phyloP scores from a whole-genome alignment of 2,888 invertebrate species.

The Halictus quadricinctus region DNA sequence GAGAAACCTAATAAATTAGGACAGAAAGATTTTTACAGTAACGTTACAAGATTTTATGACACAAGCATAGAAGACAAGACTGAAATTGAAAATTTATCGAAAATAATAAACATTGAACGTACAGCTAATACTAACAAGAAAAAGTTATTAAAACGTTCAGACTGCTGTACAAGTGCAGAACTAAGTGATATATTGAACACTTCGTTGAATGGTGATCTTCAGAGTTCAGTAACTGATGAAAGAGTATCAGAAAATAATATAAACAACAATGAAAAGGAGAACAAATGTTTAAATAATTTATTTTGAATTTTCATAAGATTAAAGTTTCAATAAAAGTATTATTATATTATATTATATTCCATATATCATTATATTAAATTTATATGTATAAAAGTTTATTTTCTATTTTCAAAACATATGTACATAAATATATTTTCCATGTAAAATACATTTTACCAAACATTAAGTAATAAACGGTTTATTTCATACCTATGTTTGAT shows the following conservation, averaged over 20 bases:
- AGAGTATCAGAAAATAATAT: neutral
- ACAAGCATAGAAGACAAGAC: conserved; percentile 33
- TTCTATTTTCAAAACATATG: neutral
- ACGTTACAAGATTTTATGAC: neutral
- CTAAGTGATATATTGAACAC: conserved; percentile 3
- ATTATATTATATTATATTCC: neutral
- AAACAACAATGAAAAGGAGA: neutral
- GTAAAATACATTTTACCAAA: neutral
- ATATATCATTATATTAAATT: neutral
- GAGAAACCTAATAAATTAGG: neutral
- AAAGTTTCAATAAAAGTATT: neutral
- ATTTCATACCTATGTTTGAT: neutral
- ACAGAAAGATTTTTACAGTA: neutral
- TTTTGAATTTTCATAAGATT: neutral
- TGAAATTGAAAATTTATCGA: neutral
- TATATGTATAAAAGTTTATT: neutral
- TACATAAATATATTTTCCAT: neutral
- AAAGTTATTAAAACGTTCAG: neutral
- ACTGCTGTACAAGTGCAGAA: neutral
- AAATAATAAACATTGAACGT: conserved; percentile 6
- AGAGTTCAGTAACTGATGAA: neutral
- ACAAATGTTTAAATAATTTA: neutral
- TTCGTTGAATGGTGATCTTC: neutral
- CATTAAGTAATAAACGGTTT: neutral
- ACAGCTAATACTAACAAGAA: neutral